Evolutionary conservation across 2,113 vertebrate species (phyloP).

Genomic region (Parotia lawesii): DNA sequence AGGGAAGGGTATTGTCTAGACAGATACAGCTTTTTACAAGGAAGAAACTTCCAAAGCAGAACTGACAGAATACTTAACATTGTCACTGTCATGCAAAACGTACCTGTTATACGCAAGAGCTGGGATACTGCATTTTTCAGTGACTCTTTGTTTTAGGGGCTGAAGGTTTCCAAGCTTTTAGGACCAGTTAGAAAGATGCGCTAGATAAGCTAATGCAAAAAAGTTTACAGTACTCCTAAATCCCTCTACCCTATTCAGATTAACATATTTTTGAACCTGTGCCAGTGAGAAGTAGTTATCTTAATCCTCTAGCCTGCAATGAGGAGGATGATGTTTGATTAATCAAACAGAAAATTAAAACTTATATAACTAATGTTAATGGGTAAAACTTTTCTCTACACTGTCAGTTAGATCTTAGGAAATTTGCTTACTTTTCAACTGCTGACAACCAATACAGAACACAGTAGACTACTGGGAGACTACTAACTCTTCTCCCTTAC

Average conservation of each 20-base stretch:
- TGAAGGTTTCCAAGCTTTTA: neutral
- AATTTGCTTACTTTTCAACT: neutral
- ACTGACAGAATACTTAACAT: neutral
- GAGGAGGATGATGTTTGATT: neutral
- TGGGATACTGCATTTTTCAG: neutral
- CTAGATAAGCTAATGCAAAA: neutral
- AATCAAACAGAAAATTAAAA: neutral
- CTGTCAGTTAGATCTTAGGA: neutral
- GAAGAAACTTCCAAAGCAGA: neutral
- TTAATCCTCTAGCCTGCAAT: neutral
- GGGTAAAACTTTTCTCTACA: neutral
- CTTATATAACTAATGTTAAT: neutral
- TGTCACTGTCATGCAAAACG: neutral
- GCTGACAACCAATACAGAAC: neutral
- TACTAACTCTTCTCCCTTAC: neutral
- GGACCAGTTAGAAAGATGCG: neutral
- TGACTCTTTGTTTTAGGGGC: neutral
- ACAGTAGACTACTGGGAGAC: neutral
- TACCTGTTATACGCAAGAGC: neutral
- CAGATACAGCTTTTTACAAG: neutral
- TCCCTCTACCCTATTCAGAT: neutral
- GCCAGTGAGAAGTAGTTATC: neutral
- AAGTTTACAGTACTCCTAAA: neutral
- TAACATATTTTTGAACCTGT: neutral
- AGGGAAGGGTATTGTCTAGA: neutral